Conservation (phyloP, 2,888 invertebrate genomes). For the Dorcus parallelipipedus region DNA sequence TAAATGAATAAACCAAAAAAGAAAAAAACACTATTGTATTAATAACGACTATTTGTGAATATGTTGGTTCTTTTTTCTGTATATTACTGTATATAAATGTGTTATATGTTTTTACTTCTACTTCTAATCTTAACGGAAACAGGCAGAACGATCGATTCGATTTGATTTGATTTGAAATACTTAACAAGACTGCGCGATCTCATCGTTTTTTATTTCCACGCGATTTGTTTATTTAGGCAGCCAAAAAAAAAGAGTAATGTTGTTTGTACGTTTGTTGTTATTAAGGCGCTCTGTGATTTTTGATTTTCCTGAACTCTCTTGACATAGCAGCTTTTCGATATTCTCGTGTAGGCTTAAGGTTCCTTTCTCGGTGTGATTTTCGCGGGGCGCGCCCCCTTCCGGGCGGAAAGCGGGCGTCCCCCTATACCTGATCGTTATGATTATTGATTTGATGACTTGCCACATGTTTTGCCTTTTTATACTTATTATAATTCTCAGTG, state of each 20-base stretch:
- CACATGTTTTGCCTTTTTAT: conserved; percentile 15
- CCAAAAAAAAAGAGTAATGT: too few relatives aligned
- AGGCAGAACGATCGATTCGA: background rate
- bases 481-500: background rate
- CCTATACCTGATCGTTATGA: too few relatives aligned
- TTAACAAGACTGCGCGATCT: background rate
- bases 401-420: too few relatives aligned
- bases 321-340: too few relatives aligned
- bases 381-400: too few relatives aligned
- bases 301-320: too few relatives aligned
- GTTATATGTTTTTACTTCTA: conserved; percentile 2
- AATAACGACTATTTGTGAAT: conserved; percentile 12
- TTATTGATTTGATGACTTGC: conserved; percentile 6
- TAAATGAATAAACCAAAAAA: background rate
- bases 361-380: too few relatives aligned
- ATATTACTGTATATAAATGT: conserved; percentile 18
- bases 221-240: too few relatives aligned
- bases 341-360: too few relatives aligned
- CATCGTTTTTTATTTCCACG: too few relatives aligned
- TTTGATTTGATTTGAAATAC: conserved; percentile 1
- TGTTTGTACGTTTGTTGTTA: too few relatives aligned
- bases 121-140: background rate
- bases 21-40: background rate
- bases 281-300: too few relatives aligned
- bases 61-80: conserved; percentile 12